Evolutionary conservation across 2,113 vertebrate species (phyloP).

Genomic region (Phalacrocorax aristotelis): DNA sequence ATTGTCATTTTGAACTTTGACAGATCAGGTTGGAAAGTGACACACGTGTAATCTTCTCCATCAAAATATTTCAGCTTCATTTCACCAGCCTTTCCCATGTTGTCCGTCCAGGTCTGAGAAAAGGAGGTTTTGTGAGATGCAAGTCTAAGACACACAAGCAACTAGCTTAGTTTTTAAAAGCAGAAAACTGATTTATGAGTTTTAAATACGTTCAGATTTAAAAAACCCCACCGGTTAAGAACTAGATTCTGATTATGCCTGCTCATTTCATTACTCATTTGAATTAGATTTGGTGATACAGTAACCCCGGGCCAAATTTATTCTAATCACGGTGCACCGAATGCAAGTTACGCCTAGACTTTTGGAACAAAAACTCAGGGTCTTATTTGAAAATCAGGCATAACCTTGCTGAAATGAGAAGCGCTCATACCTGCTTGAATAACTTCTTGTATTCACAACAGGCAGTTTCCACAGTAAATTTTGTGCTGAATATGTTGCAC

Average conservation of each 20-base stretch:
- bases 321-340: neutral
- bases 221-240: neutral
- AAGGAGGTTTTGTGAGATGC: neutral
- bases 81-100: slow-evolving; percentile 89
- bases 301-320: neutral
- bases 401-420: neutral
- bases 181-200: neutral
- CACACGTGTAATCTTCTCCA: slow-evolving; percentile 92
- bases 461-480: slow-evolving; percentile 97
- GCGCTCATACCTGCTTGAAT: slow-evolving; percentile 88
- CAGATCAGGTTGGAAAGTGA: slow-evolving; percentile 94
- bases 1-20: slow-evolving; percentile 93
- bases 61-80: slow-evolving; percentile 82
- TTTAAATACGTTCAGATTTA: neutral
- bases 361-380: neutral
- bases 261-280: neutral
- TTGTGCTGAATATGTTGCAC: slow-evolving; percentile 98
- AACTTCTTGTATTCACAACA: slow-evolving; percentile 87
- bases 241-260: neutral
- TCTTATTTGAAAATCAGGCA: neutral
- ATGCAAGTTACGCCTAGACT: neutral
- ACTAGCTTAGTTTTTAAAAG: neutral
- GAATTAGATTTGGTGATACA: neutral
- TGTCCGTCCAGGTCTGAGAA: slow-evolving; percentile 90
- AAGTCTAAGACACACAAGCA: neutral